Percentiles rank a stretch among this genome's conserved stretches.
Evolutionary conservation across 2,113 vertebrate genomes (phyloP).

Genomic region (Heptranchias perlo): DNA sequence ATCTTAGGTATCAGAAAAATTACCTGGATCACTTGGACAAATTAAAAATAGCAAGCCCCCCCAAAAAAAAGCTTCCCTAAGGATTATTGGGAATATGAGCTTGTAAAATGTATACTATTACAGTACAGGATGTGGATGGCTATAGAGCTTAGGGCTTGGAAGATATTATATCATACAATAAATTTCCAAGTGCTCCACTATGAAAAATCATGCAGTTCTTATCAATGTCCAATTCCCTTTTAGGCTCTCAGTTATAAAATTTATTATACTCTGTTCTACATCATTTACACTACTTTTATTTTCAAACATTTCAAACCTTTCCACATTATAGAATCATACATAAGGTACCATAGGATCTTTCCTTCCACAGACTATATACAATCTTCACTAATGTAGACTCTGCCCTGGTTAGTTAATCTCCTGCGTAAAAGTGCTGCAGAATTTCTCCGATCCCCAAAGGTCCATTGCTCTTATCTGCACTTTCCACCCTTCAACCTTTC

Average conservation of each 20-base stretch:
- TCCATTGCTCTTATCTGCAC: background rate
- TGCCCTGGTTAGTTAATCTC: background rate
- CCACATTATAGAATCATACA: background rate
- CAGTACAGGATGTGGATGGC: background rate
- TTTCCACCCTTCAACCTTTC: background rate
- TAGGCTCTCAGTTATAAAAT: background rate
- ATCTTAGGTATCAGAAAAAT: background rate
- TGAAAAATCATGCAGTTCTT: background rate
- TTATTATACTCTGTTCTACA: background rate
- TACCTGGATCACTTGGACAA: background rate
- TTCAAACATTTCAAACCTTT: background rate
- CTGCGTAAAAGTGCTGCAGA: background rate
- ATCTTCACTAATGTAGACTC: background rate
- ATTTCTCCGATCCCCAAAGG: background rate
- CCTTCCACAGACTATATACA: background rate
- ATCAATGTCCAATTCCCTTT: background rate
- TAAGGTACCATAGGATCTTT: background rate
- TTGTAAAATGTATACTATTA: background rate
- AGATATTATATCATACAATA: background rate
- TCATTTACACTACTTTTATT: background rate
- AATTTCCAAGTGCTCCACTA: background rate
- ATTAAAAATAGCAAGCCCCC: background rate
- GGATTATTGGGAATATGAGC: background rate
- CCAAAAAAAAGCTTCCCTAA: background rate
- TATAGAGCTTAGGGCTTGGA: background rate